phyloP scores from a whole-genome alignment of 2,797 vertebrate genomes.

The Protosalanx chinensis region DNA sequence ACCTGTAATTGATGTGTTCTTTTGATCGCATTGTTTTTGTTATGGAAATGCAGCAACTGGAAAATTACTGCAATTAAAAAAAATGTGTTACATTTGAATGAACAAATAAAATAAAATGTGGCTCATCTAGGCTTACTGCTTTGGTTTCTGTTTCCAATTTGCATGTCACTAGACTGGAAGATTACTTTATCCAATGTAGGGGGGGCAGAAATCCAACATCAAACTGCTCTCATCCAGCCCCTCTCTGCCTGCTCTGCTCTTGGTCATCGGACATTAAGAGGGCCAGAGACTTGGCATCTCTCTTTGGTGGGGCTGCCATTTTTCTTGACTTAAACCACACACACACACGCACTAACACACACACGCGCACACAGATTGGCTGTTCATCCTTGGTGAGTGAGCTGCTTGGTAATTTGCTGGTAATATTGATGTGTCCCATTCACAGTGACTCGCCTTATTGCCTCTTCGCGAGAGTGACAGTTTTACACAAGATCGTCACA shows the following conservation, averaged over 20 bases:
- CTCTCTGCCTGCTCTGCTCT: neutral
- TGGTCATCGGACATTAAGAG: slow-evolving; percentile 15
- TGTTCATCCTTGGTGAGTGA: neutral
- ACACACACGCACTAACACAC: too few species aligned
- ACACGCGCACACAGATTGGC: neutral
- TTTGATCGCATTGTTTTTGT: slow-evolving; percentile 12
- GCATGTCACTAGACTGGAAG: neutral
- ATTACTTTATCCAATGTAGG: neutral
- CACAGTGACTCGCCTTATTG: neutral
- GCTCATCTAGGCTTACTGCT: slow-evolving; percentile 18
- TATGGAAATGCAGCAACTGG: slow-evolving; percentile 44
- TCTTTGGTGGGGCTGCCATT: neutral
- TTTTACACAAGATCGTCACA: slow-evolving; percentile 14
- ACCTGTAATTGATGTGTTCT: neutral
- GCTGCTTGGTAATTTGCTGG: neutral
- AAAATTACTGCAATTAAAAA: slow-evolving; percentile 34
- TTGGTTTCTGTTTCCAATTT: neutral
- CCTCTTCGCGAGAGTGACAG: slow-evolving; percentile 14
- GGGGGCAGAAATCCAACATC: too few species aligned
- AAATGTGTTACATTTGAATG: slow-evolving; percentile 11
- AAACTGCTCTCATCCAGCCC: too few species aligned
- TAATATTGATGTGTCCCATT: slow-evolving; percentile 11
- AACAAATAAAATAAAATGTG: slow-evolving; percentile 23
- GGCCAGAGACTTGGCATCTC: slow-evolving; percentile 1
- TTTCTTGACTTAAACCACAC: neutral